Conservation (phyloP, 2,797 vertebrate species). For the Micrastur ruficollis region DNA sequence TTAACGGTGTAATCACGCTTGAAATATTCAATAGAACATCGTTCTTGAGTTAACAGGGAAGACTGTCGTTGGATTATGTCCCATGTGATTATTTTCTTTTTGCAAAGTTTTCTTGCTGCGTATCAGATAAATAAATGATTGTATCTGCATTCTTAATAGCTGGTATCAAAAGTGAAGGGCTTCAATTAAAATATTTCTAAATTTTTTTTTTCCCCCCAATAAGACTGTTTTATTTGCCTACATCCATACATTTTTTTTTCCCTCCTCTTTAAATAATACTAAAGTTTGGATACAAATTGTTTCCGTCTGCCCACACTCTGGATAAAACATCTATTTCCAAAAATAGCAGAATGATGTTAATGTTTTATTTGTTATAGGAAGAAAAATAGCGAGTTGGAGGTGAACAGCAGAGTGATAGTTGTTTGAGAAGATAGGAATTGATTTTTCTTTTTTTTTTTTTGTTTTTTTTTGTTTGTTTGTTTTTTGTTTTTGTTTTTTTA, state of each 20-base stretch:
- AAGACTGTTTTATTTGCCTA: not conserved
- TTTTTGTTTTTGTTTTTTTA: not conserved
- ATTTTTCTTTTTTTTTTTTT: not conserved
- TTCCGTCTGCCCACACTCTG: not conserved
- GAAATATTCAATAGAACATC: not conserved
- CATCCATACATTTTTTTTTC: not conserved
- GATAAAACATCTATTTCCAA: not conserved
- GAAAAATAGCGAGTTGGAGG: not conserved
- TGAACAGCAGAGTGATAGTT: not conserved
- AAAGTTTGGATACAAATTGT: not conserved
- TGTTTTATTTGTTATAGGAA: not conserved
- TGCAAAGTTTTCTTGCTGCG: not conserved
- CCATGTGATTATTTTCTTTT: not conserved
- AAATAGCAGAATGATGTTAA: not conserved
- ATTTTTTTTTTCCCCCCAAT: not conserved
- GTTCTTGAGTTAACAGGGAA: not conserved
- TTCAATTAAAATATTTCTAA: not conserved
- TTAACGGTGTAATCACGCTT: not conserved
- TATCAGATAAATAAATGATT: conserved; percentile 8
- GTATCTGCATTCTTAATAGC: not conserved
- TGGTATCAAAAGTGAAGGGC: not conserved
- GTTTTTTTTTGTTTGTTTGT: too few relatives aligned
- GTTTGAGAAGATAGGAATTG: not conserved
- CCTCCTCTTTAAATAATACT: not conserved
- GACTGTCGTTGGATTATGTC: not conserved